Base-by-base conservation (phyloP, 2,888 invertebrate species). In the Lochmaea crataegi region DNA sequence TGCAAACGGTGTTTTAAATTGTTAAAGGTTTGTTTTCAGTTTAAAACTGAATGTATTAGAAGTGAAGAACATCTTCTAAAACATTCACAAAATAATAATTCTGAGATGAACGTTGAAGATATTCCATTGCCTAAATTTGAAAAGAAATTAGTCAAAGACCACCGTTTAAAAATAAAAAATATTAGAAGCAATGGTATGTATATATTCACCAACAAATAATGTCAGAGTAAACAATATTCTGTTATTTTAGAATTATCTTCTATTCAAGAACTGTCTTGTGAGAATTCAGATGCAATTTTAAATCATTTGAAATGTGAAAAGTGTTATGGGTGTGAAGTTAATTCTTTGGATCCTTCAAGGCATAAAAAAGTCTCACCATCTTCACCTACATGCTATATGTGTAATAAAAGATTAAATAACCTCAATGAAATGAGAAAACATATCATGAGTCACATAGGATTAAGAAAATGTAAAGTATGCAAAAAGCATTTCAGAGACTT, bases 391-490 rank as follows among this genome's bases (percentile, higher is more conserved):
- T 65, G 65, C 22, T 26, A 65, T 14, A 18, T 48, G 26, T 65
- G 65, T 26, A n/a, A 65, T 22, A 65, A 65, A 32, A 26, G 22
- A 6, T 65, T 48, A n/a, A 32, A 65, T n/a, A 26, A 22, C 5
- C 11, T 65, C 14, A 12, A 51, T 7, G 38, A 65, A 48, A 22
- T 65, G 48, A 18, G 65, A 16, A 65, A 65, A 53, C 65, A 65
- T 51, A 48, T 65, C 14, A 48, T 65, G 51, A 48, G 18, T 32
- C 65, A 65, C 32, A 51, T 51, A n/a, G 48, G 16, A 53, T 51
- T 22, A 32, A 65, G 65, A 42, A 65, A 65, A 53, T 65, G 65
- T 65, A 65, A 65, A 51, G 51, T 65, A 9, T 65, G 65, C 26
- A 38, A 18, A 45, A 65, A 65, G 18, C 48, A 22, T 48, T 65